A percentile compares a stretch with the other conserved stretches of the same genome.
phyloP scores from a whole-genome alignment of 2,113 vertebrate genomes.

The Orthonyx spaldingii region DNA sequence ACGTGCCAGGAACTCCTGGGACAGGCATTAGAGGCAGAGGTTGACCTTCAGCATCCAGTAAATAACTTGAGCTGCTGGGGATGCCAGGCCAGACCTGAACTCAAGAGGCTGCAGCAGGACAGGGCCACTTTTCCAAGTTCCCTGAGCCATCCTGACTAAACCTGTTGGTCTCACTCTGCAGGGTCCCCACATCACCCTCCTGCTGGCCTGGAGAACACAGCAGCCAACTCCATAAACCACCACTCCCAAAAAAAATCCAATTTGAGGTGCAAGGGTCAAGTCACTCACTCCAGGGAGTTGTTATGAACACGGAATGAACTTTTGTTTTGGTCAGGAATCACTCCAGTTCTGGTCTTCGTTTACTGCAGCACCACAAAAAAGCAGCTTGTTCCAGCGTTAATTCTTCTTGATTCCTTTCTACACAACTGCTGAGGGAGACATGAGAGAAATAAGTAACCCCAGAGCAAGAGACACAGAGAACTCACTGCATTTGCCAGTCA shows the following conservation, averaged over 20 bases:
- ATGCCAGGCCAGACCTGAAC: neutral
- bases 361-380: neutral
- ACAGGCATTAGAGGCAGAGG: neutral
- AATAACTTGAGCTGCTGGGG: neutral
- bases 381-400: neutral
- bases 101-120: neutral
- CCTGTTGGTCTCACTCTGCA: neutral
- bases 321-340: neutral
- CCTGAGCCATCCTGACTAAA: neutral
- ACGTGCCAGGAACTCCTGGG: neutral
- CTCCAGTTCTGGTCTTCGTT: neutral
- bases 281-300: neutral
- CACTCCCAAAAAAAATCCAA: neutral
- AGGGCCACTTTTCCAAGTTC: neutral
- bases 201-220: neutral
- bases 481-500: neutral
- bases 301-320: neutral
- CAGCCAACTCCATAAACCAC: neutral
- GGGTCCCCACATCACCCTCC: neutral
- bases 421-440: slow-evolving; percentile 13
- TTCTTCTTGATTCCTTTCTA: neutral
- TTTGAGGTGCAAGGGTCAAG: neutral
- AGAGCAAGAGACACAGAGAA: neutral
- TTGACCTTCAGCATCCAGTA: neutral
- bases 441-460: neutral